Evolutionary conservation across 2,797 vertebrate genomes (phyloP).

Genomic region (Rhodeus uyekii): DNA sequence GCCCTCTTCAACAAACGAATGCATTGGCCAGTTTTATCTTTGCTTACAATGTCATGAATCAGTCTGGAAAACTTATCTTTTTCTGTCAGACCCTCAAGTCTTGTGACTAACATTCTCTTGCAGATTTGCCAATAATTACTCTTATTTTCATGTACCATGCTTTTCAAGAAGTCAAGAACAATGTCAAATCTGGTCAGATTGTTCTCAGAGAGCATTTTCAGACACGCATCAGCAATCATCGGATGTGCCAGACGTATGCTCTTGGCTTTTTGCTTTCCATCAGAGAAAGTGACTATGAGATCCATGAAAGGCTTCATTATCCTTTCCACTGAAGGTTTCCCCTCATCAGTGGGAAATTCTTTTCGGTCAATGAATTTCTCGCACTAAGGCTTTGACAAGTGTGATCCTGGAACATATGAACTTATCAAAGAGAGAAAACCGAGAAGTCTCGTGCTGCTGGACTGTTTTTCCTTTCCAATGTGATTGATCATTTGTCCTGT

Average conservation of each 20-base stretch:
- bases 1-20: background rate
- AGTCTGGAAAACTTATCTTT: background rate
- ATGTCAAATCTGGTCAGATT: background rate
- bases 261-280: background rate
- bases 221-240: constrained; percentile 22
- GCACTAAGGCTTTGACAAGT: background rate
- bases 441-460: constrained; percentile 34
- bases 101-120: constrained; percentile 6
- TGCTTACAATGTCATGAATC: background rate
- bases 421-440: constrained; percentile 33
- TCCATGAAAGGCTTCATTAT: background rate
- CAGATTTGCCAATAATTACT: background rate
- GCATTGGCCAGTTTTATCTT: fast-evolving
- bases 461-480: fast-evolving
- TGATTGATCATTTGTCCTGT: background rate
- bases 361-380: background rate
- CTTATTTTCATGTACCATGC: background rate
- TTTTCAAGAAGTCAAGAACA: background rate
- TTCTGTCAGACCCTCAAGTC: background rate
- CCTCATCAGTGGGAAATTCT: fast-evolving
- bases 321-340: background rate
- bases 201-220: background rate
- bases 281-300: constrained; percentile 8
- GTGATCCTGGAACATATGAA: constrained; percentile 26
- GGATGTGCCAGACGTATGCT: constrained; percentile 33